phyloP scores from a whole-genome alignment of 2,113 vertebrate species.

The Colaptes auratus region DNA sequence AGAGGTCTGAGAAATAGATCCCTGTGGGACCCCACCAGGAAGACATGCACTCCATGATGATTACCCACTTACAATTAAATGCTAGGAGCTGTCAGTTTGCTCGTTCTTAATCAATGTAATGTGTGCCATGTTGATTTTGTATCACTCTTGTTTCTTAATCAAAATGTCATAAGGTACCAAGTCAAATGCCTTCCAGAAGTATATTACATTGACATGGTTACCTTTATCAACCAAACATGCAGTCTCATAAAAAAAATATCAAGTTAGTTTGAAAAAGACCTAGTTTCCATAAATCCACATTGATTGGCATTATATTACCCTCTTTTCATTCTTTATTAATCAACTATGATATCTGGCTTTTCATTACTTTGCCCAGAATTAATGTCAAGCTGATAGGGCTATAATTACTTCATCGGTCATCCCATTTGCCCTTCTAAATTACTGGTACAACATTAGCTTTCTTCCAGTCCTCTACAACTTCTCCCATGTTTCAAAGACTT shows the following conservation, averaged over 20 bases:
- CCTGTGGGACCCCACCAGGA: slow-evolving; percentile 51
- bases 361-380: slow-evolving; percentile 72
- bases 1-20: slow-evolving; percentile 62
- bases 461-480: slow-evolving; percentile 57
- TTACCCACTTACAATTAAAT: slow-evolving; percentile 73
- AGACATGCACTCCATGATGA: slow-evolving; percentile 64
- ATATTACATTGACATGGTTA: slow-evolving; percentile 69
- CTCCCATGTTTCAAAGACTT: slow-evolving; percentile 46
- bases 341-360: slow-evolving; percentile 71
- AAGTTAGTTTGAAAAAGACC: slow-evolving; percentile 71
- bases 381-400: slow-evolving; percentile 69
- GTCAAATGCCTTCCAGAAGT: slow-evolving; percentile 70
- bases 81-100: slow-evolving; percentile 69
- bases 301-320: slow-evolving; percentile 72
- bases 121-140: slow-evolving; percentile 74
- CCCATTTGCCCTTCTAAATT: slow-evolving; percentile 74
- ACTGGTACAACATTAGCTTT: slow-evolving; percentile 67
- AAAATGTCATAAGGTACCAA: slow-evolving; percentile 73
- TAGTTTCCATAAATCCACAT: slow-evolving; percentile 73
- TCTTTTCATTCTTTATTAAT: slow-evolving; percentile 74
- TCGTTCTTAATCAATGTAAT: slow-evolving; percentile 72
- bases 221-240: slow-evolving; percentile 72
- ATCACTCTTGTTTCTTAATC: slow-evolving; percentile 73
- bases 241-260: slow-evolving; percentile 71
- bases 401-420: slow-evolving; percentile 74